A percentile compares a stretch with the other conserved stretches of the same genome.
Evolutionary conservation across 2,888 invertebrate species (phyloP).

Genomic region (Lasioglossum lativentre): DNA sequence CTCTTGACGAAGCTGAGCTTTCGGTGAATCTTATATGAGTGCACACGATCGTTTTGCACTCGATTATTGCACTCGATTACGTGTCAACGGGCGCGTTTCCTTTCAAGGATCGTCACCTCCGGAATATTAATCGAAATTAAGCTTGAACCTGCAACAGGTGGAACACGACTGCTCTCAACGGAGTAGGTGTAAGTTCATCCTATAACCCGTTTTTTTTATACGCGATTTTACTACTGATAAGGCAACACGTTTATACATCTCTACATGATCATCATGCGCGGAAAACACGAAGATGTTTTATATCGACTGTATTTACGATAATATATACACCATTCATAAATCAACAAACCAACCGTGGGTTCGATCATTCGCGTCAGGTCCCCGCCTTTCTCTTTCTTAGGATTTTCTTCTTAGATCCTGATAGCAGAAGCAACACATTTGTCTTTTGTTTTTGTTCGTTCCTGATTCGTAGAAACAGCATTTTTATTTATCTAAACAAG

Average conservation of each 20-base stretch:
- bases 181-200: conserved; percentile 58
- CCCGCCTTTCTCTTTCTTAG: not conserved
- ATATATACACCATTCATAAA: conserved; percentile 77
- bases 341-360: conserved; percentile 7
- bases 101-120: conserved; percentile 40
- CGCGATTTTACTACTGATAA: conserved; percentile 67
- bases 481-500: not conserved
- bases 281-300: conserved; percentile 78
- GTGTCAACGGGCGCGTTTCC: conserved; percentile 37
- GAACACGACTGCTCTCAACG: conserved; percentile 14
- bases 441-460: not conserved
- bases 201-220: conserved; percentile 78
- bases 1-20: conserved; percentile 21
- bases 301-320: conserved; percentile 81
- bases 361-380: not conserved
- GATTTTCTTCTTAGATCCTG: not conserved
- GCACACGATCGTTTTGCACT: conserved; percentile 8
- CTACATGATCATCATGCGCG: conserved; percentile 76
- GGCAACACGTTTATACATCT: conserved; percentile 74
- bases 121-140: conserved; percentile 44
- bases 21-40: conserved; percentile 4
- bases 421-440: not conserved
- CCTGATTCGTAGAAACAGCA: not conserved
- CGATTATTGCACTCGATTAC: conserved; percentile 35
- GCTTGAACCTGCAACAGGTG: conserved; percentile 22